Evolutionary conservation across 2,888 invertebrate genomes (phyloP).

Genomic region (Maniola hyperantus): DNA sequence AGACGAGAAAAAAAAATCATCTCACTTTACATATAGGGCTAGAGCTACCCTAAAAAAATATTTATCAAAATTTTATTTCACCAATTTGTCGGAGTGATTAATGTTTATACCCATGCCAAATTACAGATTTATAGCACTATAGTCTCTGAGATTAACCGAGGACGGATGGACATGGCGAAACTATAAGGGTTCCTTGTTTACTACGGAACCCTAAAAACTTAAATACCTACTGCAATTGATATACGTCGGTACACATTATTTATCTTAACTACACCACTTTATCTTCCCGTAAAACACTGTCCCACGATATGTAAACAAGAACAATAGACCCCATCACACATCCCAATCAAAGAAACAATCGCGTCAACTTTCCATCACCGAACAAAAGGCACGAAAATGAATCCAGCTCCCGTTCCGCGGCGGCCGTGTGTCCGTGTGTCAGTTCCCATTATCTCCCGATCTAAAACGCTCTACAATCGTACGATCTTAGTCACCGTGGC

Average conservation of each 20-base stretch:
- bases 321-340: constrained; percentile 9
- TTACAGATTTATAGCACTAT: too few relatives aligned
- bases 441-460: constrained; percentile 62
- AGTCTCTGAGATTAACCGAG: too few relatives aligned
- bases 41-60: too few relatives aligned
- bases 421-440: constrained; percentile 49
- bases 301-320: constrained; percentile 22
- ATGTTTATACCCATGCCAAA: too few relatives aligned
- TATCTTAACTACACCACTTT: constrained; percentile 7
- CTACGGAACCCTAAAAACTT: too few relatives aligned
- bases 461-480: constrained; percentile 76
- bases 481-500: constrained; percentile 76
- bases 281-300: constrained; percentile 27
- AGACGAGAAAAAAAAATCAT: too few relatives aligned
- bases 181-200: too few relatives aligned
- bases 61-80: too few relatives aligned
- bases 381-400: constrained; percentile 29
- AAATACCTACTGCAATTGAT: background rate
- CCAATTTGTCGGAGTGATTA: too few relatives aligned
- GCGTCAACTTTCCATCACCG: constrained; percentile 20
- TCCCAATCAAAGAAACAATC: constrained; percentile 22
- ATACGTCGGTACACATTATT: background rate
- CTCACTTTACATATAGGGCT: too few relatives aligned
- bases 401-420: constrained; percentile 29
- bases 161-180: too few relatives aligned